phyloP scores from a whole-genome alignment of 2,113 vertebrate genomes.

The Sylvia atricapilla region DNA sequence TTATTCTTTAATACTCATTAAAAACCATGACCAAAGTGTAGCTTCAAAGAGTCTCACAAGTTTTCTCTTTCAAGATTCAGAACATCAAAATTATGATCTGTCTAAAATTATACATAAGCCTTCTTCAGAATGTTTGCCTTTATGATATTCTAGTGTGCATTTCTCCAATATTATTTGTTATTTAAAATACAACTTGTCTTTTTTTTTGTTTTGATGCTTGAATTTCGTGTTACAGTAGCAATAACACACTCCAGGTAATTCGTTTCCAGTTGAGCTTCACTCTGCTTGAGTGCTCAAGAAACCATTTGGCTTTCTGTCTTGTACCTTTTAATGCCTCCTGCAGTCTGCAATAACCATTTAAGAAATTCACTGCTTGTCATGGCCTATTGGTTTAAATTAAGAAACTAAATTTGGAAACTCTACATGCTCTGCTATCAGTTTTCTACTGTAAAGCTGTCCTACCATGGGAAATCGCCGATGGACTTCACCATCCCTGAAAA shows the following conservation, averaged over 20 bases:
- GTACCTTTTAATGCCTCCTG: neutral
- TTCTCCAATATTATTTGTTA: neutral
- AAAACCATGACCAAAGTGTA: neutral
- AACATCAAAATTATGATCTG: neutral
- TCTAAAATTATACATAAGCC: neutral
- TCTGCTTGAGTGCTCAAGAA: conserved; percentile 28
- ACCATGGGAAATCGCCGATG: neutral
- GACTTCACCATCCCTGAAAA: neutral
- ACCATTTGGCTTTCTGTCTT: conserved; percentile 13
- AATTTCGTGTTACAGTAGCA: neutral
- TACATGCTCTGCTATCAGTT: neutral
- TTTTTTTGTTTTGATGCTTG: neutral
- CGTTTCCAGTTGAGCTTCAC: neutral
- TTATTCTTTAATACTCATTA: neutral
- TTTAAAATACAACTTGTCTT: neutral
- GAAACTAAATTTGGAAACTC: conserved; percentile 29
- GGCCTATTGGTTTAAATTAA: conserved; percentile 21
- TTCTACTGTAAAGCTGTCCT: neutral
- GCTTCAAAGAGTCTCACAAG: neutral
- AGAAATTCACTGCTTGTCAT: conserved; percentile 5
- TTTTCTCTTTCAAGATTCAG: neutral
- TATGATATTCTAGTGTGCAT: neutral
- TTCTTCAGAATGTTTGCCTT: neutral
- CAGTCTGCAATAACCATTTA: neutral
- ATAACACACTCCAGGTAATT: neutral